Percentiles rank a stretch among this genome's conserved stretches.
Conservation (phyloP, 2,113 vertebrate species). For the Motacilla tschutschensis region DNA sequence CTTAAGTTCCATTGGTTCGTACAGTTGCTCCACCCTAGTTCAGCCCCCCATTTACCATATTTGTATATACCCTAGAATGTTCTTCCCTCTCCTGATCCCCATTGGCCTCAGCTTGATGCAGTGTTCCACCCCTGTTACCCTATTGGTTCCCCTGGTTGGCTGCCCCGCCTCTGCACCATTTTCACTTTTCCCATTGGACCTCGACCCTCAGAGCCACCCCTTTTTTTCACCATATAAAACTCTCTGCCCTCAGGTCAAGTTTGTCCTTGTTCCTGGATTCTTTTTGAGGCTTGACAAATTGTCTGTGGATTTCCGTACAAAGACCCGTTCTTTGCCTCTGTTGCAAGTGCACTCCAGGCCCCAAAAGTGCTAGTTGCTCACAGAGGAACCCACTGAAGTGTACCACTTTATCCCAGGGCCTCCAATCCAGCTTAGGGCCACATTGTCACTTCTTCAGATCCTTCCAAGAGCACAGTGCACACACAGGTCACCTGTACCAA, state of each 20-base stretch:
- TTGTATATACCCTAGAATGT: neutral
- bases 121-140: neutral
- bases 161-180: neutral
- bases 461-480: neutral
- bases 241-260: neutral
- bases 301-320: neutral
- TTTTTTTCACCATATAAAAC: neutral
- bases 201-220: neutral
- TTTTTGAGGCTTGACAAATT: neutral
- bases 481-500: neutral
- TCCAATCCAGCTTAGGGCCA: neutral
- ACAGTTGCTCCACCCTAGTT: neutral
- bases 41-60: neutral
- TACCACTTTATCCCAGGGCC: neutral
- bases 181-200: neutral
- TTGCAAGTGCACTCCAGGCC: neutral
- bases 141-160: neutral
- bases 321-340: neutral
- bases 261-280: neutral
- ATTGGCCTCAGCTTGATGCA: neutral
- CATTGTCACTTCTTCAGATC: fast-evolving
- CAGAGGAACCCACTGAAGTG: neutral
- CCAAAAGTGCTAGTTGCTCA: neutral
- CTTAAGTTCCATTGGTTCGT: neutral
- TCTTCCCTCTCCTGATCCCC: neutral